Conservation (phyloP, 2,888 invertebrate genomes). For the Creontiades dilutus region DNA sequence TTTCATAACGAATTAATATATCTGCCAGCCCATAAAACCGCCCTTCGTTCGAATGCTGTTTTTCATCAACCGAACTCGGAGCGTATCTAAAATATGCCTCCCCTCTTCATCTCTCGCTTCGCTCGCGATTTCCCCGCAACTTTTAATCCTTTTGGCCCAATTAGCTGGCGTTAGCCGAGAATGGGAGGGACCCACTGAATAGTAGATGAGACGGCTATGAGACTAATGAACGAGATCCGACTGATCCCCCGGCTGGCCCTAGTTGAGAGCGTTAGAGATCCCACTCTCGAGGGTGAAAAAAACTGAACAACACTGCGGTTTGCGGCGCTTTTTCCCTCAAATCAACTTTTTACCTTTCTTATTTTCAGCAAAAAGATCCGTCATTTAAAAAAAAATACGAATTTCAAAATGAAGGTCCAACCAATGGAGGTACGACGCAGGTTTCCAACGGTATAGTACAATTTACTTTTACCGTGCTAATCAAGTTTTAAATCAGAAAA, state of each 20-base stretch:
- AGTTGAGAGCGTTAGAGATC: neutral
- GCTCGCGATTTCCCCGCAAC: neutral
- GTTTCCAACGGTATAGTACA: no score
- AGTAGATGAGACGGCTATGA: conserved; percentile 24
- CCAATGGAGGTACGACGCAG: no score
- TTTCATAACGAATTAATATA: no score
- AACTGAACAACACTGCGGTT: neutral
- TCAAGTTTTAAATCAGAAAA: no score
- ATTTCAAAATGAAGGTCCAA: no score
- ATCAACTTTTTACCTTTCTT: neutral
- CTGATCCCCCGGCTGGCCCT: neutral
- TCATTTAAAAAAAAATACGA: no score
- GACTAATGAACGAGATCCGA: conserved; percentile 28
- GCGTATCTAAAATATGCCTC: neutral
- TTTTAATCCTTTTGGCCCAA: conserved; percentile 23
- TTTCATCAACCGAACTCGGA: neutral
- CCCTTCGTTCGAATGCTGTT: no score
- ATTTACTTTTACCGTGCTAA: no score
- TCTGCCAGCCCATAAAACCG: no score
- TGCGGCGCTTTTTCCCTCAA: neutral
- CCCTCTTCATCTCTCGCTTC: neutral
- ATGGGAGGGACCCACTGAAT: conserved; percentile 3
- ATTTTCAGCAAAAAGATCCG: no score
- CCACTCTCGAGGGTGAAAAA: neutral
- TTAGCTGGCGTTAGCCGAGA: conserved; percentile 10